Evolutionary conservation across 2,797 vertebrate species (phyloP), one percentile per base, ranked within the genome.

Genomic region (Neosalanx taihuensis): DNA sequence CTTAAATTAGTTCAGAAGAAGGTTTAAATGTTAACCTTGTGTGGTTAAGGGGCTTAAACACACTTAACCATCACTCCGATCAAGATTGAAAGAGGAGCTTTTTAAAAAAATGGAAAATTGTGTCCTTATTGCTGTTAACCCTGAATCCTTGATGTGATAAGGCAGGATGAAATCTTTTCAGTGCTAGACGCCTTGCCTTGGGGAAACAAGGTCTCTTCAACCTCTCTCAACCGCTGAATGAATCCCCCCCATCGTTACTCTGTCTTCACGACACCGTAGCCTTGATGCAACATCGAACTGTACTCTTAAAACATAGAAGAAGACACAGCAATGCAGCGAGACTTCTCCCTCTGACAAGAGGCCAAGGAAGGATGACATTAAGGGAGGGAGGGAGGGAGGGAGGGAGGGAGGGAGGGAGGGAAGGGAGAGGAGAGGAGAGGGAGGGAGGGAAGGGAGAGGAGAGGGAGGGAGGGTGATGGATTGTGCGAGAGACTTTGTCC

Each of bases 71-170:
- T 46, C 41, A 3, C 41, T 13, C 41, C 41, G 41, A 46, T 46
- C 41, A 12, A 13, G 10, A 46, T 46, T 12, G 41, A 2, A 46
- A 46, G 41, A 46, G 41, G 41, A 46, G 9, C 37, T 41, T 12
- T 12, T 46, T 9, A 46, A 46, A 46, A 46, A 46, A 46, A 46
- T 12, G 41, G 41, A 12, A 46, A 46, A 46, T 13, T 2, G 41
- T 9, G 51, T n/a, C 18, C 18, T 17, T n/a, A 56, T 17, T 56
- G 5, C 17, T n/a, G 15, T 56, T 56, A n/a, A 12, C 51, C 15
- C 18, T 56, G 18, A 56, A n/a, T 56, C 51, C 51, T 56, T 56
- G 51, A 56, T 56, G 51, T 56, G 51, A 56, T 56, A 56, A 56
- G 51, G n/a, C 15, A 6, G 51, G 18, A 56, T 17, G 4, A 5